Evolutionary conservation across 2,888 invertebrate species (phyloP).

Genomic region (Allacma fusca): DNA sequence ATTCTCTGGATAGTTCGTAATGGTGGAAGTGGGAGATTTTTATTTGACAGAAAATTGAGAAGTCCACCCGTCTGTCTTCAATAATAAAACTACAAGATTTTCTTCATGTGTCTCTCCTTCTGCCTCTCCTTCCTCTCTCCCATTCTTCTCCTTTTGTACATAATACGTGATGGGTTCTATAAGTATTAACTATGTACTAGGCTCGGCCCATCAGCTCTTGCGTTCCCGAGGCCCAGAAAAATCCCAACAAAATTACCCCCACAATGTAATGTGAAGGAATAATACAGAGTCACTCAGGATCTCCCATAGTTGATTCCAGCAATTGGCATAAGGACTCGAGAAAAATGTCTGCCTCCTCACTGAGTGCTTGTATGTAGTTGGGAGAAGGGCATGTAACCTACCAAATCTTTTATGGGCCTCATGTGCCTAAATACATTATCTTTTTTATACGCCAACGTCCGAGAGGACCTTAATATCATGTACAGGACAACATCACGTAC

Average conservation of each 20-base stretch:
- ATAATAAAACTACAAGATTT: conserved; percentile 47
- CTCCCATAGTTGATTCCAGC: neutral
- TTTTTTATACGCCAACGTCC: neutral
- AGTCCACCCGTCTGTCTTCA: conserved; percentile 45
- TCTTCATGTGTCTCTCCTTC: conserved; percentile 4
- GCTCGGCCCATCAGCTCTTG: no score
- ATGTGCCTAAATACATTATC: conserved; percentile 35
- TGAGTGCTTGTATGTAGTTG: neutral
- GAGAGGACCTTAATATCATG: neutral
- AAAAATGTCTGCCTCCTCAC: neutral
- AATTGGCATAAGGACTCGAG: neutral
- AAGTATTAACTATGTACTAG: neutral
- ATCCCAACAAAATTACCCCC: neutral
- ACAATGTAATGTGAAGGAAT: neutral
- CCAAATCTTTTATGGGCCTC: conserved; percentile 31
- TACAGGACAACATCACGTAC: conserved; percentile 29
- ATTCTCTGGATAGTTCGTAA: conserved; percentile 45
- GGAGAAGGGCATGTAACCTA: neutral
- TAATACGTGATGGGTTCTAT: neutral
- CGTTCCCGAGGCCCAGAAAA: no score
- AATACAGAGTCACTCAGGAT: neutral
- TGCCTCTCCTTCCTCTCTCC: neutral
- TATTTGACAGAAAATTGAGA: conserved; percentile 44
- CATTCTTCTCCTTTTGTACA: neutral
- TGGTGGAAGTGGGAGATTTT: conserved; percentile 45